Percentiles rank a stretch among this genome's conserved stretches.
phyloP scores from a whole-genome alignment of 2,113 vertebrate species.

The human (Homo sapiens) region GRCh38 chr16:56096501-56097000 shows the following conservation, averaged over 20 bases:
- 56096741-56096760: background rate
- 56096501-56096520: background rate
- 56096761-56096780: background rate
- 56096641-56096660: background rate
- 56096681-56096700: conserved; percentile 35
- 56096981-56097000: background rate
- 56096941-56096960: background rate
- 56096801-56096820: background rate
- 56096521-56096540: background rate
- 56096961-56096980: background rate
- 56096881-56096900: background rate
- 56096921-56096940: background rate
- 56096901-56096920: background rate
- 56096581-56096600: background rate
- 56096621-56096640: conserved; percentile 33
- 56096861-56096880: background rate
- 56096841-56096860: background rate
- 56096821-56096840: background rate
- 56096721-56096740: background rate
- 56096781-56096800: background rate
- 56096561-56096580: background rate
- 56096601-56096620: background rate
- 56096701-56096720: conserved; percentile 16
- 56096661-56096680: conserved; percentile 43
- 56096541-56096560: background rate